phyloP scores from a whole-genome alignment of 2,888 invertebrate genomes.

The Pammene aurita region DNA sequence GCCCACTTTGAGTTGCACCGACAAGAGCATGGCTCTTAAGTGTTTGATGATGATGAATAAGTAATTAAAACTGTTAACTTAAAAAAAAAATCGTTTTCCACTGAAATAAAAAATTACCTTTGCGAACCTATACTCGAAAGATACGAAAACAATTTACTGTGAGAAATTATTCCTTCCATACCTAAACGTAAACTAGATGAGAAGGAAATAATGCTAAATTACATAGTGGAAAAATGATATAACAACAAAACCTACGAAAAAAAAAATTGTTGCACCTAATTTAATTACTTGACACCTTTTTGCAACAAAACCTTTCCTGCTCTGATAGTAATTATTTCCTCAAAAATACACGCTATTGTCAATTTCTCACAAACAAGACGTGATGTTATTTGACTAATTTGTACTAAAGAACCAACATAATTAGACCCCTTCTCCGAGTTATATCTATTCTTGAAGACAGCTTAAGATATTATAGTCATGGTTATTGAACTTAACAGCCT shows the following conservation, averaged over 20 bases:
- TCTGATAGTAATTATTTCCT: constrained; percentile 29
- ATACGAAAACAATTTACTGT: too few relatives aligned
- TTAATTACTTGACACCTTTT: constrained; percentile 16
- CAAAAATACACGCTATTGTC: constrained; percentile 20
- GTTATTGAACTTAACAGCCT: not conserved
- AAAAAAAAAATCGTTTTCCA: too few relatives aligned
- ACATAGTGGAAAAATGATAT: not conserved
- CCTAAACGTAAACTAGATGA: too few relatives aligned
- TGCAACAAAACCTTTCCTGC: constrained; percentile 23
- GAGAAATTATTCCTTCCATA: too few relatives aligned
- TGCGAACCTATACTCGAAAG: too few relatives aligned
- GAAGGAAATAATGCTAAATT: too few relatives aligned
- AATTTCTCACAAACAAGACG: constrained; percentile 16
- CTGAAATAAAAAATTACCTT: too few relatives aligned
- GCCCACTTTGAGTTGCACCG: too few relatives aligned
- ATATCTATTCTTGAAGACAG: not conserved
- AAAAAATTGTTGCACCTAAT: not conserved
- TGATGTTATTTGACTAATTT: constrained; percentile 15
- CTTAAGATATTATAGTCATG: not conserved
- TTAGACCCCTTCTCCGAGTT: not conserved
- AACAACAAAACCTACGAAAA: not conserved
- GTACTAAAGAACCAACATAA: not conserved
- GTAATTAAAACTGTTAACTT: too few relatives aligned
- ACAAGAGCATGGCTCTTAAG: too few relatives aligned
- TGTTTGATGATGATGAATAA: too few relatives aligned